Percentiles rank a stretch among this genome's conserved stretches.
Evolutionary conservation across 2,113 vertebrate species (phyloP).

Genomic region (Leptobrachium ailaonicum): DNA sequence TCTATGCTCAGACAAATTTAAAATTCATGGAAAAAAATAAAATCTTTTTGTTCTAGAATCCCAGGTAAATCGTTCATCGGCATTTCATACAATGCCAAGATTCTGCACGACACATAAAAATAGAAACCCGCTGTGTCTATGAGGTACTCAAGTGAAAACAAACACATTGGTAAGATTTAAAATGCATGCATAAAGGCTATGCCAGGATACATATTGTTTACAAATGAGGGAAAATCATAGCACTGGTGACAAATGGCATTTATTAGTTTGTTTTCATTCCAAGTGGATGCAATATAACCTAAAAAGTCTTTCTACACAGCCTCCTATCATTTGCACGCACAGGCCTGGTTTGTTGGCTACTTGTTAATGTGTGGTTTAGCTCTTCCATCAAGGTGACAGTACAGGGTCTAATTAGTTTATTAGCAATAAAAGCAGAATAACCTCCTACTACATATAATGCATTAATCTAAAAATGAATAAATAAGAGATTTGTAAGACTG

Average conservation of each 20-base stretch:
- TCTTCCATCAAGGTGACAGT: too few relatives aligned
- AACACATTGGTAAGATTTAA: background rate
- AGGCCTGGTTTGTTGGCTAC: too few relatives aligned
- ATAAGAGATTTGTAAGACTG: too few relatives aligned
- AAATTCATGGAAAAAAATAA: background rate
- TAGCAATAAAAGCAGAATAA: too few relatives aligned
- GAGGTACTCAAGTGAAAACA: background rate
- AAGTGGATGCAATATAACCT: too few relatives aligned
- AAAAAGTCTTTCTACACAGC: too few relatives aligned
- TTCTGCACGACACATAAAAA: background rate
- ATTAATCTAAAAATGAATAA: too few relatives aligned
- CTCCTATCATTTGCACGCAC: too few relatives aligned
- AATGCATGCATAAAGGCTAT: background rate
- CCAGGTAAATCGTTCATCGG: background rate
- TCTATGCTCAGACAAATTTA: too few relatives aligned
- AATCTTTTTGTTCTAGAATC: background rate
- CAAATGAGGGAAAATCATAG: background rate
- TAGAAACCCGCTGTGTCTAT: conserved; percentile 1
- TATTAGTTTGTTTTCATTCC: background rate
- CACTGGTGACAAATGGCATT: background rate
- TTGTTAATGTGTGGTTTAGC: too few relatives aligned
- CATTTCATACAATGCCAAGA: background rate
- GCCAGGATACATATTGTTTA: background rate
- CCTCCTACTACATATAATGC: too few relatives aligned
- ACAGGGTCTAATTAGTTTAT: too few relatives aligned